Base-by-base conservation (phyloP, 2,797 vertebrate species). In the Sylvia borin region DNA sequence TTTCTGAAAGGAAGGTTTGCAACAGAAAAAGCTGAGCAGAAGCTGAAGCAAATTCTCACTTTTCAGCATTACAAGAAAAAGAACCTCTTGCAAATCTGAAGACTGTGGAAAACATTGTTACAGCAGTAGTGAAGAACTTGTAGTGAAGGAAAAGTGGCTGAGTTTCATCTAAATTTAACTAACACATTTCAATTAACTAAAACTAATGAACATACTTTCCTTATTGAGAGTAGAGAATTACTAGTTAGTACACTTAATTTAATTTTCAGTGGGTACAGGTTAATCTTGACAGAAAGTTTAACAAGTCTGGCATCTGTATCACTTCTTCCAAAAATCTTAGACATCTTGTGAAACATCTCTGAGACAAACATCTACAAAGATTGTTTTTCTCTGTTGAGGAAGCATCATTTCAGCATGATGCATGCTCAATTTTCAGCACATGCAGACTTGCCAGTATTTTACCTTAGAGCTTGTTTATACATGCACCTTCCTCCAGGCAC, bases 391-490 rank as follows among this genome's bases (percentile, higher is more conserved):
- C 50, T 62, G 42, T 34, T 84, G 47, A 78, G 68, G 68, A 81
- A 71, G 66, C 48, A 91, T 76, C 47, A 47, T 42, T 89, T 64
- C 85, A 95, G 83, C 78, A 77, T 93, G 67, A 96, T 80, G 90
- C 68, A 36, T 67, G 16, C 72, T 51, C 51, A 31, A 82, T 95
- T 91, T 79, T 85, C 74, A 88, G 80, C 80, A 90, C 51, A 79
- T 88, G 68, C 81, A 85, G 78, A 91, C 65, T 90, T 91, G 64
- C 68, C 76, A 88, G 7, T 53, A 47, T 93, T 96, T 87, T 81
- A 93, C 86, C 86, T 70, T 70, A 55, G 34, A 90, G 66, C 89
- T 95, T 94, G 91, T 93, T 93, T 93, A 76, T 94, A 94, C 93
- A 82, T 14, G 85, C 13, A 77, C 36, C 53, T 91, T 89, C 86